A percentile compares a stretch with the other conserved stretches of the same genome.
Conservation (phyloP, 2,113 vertebrate genomes). For the Chloebia gouldiae region DNA sequence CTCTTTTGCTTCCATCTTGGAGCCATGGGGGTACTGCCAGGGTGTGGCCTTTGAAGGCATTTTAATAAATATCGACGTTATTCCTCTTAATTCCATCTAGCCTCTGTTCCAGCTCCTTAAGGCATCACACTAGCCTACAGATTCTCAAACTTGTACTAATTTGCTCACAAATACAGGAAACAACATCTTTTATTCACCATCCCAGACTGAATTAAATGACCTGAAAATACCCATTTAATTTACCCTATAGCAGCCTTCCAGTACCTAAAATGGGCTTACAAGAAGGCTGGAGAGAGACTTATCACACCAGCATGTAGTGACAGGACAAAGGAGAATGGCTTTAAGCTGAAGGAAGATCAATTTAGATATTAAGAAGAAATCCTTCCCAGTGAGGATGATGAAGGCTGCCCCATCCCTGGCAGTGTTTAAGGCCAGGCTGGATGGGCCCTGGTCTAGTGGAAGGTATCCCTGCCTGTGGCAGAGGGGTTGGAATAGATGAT, state of each 20-base stretch:
- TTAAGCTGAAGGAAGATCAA: neutral
- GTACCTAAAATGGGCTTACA: neutral
- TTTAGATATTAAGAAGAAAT: neutral
- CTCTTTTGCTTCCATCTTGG: neutral
- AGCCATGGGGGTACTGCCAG: neutral
- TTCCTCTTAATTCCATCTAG: neutral
- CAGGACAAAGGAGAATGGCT: neutral
- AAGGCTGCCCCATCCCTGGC: neutral
- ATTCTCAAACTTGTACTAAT: neutral
- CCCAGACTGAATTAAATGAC: neutral
- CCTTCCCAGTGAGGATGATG: neutral
- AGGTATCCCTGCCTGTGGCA: neutral
- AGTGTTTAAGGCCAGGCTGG: neutral
- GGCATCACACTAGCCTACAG: neutral
- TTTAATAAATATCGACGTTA: neutral
- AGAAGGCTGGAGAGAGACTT: neutral
- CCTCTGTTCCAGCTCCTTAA: neutral
- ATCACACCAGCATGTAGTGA: neutral
- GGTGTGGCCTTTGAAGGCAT: neutral
- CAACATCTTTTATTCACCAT: neutral
- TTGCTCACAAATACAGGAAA: neutral
- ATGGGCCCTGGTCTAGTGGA: neutral
- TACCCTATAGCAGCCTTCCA: neutral
- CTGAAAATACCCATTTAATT: neutral
- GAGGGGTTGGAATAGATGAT: neutral